Conservation (phyloP, 2,797 vertebrate species). For the Myiothlypis coronata region DNA sequence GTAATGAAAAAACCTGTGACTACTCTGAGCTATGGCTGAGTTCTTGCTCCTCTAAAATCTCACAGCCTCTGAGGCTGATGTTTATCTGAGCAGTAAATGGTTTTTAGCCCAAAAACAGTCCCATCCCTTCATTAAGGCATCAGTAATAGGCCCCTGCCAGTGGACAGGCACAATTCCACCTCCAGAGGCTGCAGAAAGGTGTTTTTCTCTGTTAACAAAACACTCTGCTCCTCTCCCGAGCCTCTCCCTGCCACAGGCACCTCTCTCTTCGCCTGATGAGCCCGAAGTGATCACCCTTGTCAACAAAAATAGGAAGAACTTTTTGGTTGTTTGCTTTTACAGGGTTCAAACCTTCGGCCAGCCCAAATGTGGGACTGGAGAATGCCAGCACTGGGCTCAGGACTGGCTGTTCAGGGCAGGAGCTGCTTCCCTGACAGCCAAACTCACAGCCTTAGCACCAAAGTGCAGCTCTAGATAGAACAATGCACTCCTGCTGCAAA, state of each 20-base stretch:
- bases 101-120: neutral
- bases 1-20: neutral
- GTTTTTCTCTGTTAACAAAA: neutral
- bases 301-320: fast-evolving
- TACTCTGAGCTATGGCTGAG: neutral
- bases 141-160: neutral
- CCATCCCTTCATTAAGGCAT: neutral
- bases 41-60: neutral
- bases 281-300: fast-evolving
- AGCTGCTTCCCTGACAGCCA: neutral
- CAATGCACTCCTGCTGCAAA: neutral
- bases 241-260: neutral
- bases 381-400: fast-evolving
- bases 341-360: neutral
- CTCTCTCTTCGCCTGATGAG: neutral
- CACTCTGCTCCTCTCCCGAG: neutral
- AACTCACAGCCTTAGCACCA: neutral
- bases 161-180: neutral
- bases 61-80: neutral
- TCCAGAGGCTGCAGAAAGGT: neutral
- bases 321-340: neutral
- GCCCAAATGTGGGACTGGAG: neutral
- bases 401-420: neutral
- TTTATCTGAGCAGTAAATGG: neutral
- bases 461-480: neutral